Percentiles rank a stretch among this genome's conserved stretches.
These are phyloP conservation scores for Caiman crocodilus DNA, from an alignment of 2,797 vertebrate genomes.

Conservation along the genomic window DNA sequence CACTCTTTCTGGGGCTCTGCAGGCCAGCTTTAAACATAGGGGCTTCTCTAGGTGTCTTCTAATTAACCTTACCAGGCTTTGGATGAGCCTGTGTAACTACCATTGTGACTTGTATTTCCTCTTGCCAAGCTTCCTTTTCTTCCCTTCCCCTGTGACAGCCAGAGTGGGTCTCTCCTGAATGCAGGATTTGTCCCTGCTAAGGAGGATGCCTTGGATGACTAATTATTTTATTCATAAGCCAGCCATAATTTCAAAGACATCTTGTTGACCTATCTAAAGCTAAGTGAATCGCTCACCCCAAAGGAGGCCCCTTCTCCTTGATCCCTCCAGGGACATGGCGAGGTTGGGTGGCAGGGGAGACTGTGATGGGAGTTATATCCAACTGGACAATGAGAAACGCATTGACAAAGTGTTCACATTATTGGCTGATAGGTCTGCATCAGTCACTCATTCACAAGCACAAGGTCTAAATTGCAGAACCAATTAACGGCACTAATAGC, in stretches of 20 bases:
- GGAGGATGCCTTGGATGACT: constrained; percentile 23
- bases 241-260: constrained; percentile 71
- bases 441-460: constrained; percentile 97
- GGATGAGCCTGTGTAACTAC: not conserved
- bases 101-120: constrained; percentile 11
- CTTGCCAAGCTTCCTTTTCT: constrained; percentile 10
- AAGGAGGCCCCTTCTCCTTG: constrained; percentile 43
- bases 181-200: constrained; percentile 12
- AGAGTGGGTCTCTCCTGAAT: not conserved
- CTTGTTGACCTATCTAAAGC: constrained; percentile 73
- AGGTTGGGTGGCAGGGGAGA: constrained; percentile 42
- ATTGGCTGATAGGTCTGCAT: constrained; percentile 91
- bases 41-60: not conserved
- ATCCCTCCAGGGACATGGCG: constrained; percentile 48
- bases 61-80: not conserved
- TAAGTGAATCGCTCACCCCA: constrained; percentile 59
- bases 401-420: constrained; percentile 97
- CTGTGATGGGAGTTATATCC: constrained; percentile 79
- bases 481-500: constrained; percentile 99
- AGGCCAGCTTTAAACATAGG: no score
- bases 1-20: rapidly evolving
- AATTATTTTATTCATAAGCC: constrained; percentile 70
- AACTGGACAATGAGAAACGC: constrained; percentile 89
- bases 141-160: not conserved
- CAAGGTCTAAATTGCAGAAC: constrained; percentile 99